Evolutionary conservation across 2,113 vertebrate species (phyloP).

Genomic region (Haemorhous mexicanus): DNA sequence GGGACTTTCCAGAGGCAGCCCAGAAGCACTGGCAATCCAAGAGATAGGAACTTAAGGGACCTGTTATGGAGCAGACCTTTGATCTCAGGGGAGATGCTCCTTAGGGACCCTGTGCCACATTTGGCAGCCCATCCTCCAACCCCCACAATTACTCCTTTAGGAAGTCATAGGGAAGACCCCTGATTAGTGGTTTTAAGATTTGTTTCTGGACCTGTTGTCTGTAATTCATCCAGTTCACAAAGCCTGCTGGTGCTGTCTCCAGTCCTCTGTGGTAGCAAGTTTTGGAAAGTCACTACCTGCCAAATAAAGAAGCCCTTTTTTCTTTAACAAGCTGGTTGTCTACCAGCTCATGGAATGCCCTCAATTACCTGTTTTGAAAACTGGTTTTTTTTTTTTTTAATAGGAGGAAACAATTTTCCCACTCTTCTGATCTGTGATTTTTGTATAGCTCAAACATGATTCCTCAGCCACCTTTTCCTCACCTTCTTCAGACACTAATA

Average conservation of each 20-base stretch:
- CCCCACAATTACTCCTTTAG: neutral
- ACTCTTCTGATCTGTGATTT: neutral
- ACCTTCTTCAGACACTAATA: neutral
- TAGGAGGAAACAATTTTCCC: neutral
- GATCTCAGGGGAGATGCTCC: neutral
- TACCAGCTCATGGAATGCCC: neutral
- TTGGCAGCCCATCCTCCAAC: neutral
- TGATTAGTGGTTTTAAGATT: neutral
- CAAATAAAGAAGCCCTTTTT: neutral
- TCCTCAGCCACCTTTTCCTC: neutral
- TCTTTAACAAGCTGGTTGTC: neutral
- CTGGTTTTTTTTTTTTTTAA: neutral
- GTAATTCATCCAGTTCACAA: neutral
- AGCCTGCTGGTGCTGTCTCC: neutral
- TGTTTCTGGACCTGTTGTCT: neutral
- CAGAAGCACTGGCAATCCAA: neutral
- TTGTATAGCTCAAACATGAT: neutral
- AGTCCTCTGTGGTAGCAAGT: neutral
- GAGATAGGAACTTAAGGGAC: neutral
- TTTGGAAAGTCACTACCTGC: neutral
- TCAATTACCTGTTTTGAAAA: neutral
- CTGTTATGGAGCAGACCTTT: neutral
- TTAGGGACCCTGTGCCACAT: rapidly evolving
- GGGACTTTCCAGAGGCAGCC: neutral
- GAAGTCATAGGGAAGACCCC: neutral